Evolutionary conservation across 2,888 invertebrate species (phyloP), one percentile per base, ranked within the genome.

Genomic region (Plemyria rubiginata): DNA sequence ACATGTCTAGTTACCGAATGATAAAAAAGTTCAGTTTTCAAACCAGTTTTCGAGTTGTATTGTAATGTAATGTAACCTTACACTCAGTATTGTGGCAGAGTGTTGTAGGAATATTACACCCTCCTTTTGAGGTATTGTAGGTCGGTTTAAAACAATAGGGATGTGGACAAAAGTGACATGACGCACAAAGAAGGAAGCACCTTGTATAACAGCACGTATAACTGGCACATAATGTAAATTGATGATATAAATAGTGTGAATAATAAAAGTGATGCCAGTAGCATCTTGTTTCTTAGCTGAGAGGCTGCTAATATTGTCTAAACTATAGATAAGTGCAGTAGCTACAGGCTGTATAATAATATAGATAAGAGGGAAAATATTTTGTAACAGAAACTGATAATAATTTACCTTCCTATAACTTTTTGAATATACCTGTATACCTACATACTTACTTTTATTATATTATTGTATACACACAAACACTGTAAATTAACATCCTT

Each of bases 21-120:
- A 65, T 64, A 73, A 75, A 80, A 78, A 82, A 71, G 68, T 73
- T 61, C 43, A 56, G 65, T 73, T 78, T 68, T 60, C 51, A 78
- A 88, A 89, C 88, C 82, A 64, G 88, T 88, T 87, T 22, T 78
- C 58, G 28, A 66, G 48, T n/a, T n/a, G n/a, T n/a, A n/a, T n/a
- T n/a, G n/a, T 68, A 22, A 2, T 56, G 36, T 56, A 67, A 48
- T 52, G 65, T 57, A 57, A 65, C 51, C 32, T 61, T 36, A 53
- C 16, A 53, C 57, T 45, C 38, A 4, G 62, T 64, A 67, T 66
- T 65, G 50, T 57, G 55, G 16, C 15, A 11, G 8, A 29, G 48
- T 56, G 63, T 51, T 75, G 71, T 65, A 67, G 86, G 80, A 88
- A 88, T 69, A 46, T 64, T 64, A 89, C 71, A 81, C 77, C 75